These are phyloP conservation scores for Elachura formosa DNA, from an alignment of 2,113 vertebrate species.

Conservation along the genomic window DNA sequence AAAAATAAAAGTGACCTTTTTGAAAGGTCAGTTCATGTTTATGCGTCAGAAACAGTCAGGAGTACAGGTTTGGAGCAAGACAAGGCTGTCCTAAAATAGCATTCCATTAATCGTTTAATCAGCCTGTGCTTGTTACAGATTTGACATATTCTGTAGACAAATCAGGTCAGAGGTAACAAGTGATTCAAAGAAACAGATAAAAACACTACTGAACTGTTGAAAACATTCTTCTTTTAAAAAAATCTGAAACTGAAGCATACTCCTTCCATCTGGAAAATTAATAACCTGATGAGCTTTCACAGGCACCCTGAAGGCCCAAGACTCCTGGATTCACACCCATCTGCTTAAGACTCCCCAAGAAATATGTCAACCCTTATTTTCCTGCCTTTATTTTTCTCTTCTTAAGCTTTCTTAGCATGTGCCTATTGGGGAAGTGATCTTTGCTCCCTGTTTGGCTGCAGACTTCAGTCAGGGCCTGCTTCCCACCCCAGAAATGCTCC, in stretches of 20 bases:
- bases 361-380: neutral
- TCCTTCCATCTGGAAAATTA: neutral
- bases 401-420: neutral
- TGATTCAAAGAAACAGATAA: conserved; percentile 5
- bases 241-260: neutral
- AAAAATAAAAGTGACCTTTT: conserved; percentile 47
- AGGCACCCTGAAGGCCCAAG: neutral
- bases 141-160: conserved; percentile 30
- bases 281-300: neutral
- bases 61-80: conserved; percentile 16
- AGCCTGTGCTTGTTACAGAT: neutral
- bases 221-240: neutral
- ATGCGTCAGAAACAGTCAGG: neutral
- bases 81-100: conserved; percentile 16
- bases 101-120: conserved; percentile 54
- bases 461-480: neutral
- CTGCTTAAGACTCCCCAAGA: neutral
- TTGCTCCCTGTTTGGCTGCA: neutral
- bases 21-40: conserved; percentile 55
- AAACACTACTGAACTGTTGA: neutral
- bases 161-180: conserved; percentile 37
- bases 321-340: neutral
- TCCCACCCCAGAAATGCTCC: neutral
- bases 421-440: neutral
- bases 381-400: neutral